Percentiles rank a stretch among this genome's conserved stretches.
Evolutionary conservation across 2,797 vertebrate species (phyloP).

Genomic region (Odontamblyopus rebecca): DNA sequence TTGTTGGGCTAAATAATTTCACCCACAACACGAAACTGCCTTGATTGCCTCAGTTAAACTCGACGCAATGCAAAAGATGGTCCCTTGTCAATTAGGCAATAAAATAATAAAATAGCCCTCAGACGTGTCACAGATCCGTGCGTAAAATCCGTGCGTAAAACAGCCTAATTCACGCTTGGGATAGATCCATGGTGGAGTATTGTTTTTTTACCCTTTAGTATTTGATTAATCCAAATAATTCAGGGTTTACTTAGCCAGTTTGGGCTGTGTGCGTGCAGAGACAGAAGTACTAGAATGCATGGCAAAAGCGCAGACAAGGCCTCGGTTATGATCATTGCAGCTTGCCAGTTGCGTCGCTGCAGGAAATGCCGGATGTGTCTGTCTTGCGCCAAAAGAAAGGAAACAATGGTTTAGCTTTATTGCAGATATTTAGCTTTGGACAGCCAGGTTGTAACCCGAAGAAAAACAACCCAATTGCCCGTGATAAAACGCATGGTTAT

Average conservation of each 20-base stretch:
- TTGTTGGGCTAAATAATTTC: slow-evolving; percentile 91
- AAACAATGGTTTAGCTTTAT: slow-evolving; percentile 81
- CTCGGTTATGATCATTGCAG: slow-evolving; percentile 98
- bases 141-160: slow-evolving; percentile 27
- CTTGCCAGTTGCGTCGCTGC: slow-evolving; percentile 67
- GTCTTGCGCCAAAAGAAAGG: slow-evolving; percentile 63
- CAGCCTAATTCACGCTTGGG: neutral
- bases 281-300: slow-evolving; percentile 29
- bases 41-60: slow-evolving; percentile 89
- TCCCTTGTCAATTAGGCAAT: slow-evolving; percentile 24
- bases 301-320: slow-evolving; percentile 83
- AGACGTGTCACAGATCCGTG: slow-evolving; percentile 17
- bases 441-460: slow-evolving; percentile 79
- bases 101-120: slow-evolving; percentile 5
- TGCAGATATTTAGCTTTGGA: slow-evolving; percentile 81
- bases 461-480: slow-evolving; percentile 83
- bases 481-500: slow-evolving; percentile 77
- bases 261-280: slow-evolving; percentile 23
- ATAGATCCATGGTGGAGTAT: neutral
- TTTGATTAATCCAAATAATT: neutral
- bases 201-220: neutral
- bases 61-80: slow-evolving; percentile 51
- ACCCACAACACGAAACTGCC: slow-evolving; percentile 97
- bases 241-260: slow-evolving; percentile 3
- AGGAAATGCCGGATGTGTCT: slow-evolving; percentile 77